Conservation (phyloP, 2,113 vertebrate species). For the Lipophrys pholis region DNA sequence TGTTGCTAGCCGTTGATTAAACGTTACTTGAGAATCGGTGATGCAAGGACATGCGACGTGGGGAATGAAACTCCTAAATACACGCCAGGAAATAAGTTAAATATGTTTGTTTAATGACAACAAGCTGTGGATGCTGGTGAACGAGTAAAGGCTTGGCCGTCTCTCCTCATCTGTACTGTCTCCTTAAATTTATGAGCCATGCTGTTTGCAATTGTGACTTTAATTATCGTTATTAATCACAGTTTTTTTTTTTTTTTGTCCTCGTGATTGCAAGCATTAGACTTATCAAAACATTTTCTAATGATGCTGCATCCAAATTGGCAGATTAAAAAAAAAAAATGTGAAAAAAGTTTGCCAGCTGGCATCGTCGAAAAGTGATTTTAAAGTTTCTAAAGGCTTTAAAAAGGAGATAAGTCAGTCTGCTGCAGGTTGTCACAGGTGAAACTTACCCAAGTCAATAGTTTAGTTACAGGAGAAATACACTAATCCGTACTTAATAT, state of each 20-base stretch:
- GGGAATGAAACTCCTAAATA: conserved; percentile 60
- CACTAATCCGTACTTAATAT: conserved; percentile 48
- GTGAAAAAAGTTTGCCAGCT: conserved; percentile 14
- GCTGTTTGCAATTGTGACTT: conserved; percentile 42
- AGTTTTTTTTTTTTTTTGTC: no score
- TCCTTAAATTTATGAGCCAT: conserved; percentile 44
- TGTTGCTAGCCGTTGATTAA: conserved; percentile 67
- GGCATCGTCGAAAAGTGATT: conserved; percentile 20
- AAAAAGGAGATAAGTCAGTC: conserved; percentile 2
- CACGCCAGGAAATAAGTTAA: conserved; percentile 60
- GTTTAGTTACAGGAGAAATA: conserved; percentile 16
- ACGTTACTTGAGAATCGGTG: conserved; percentile 67
- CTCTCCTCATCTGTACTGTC: conserved; percentile 17
- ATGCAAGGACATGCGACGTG: conserved; percentile 52
- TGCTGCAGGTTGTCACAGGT: conserved; percentile 40
- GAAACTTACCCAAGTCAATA: conserved; percentile 22
- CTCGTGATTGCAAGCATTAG: conserved; percentile 22
- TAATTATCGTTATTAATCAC: conserved; percentile 54
- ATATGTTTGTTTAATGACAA: conserved; percentile 63
- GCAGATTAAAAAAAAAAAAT: neutral
- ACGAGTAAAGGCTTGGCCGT: conserved; percentile 29
- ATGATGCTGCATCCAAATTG: conserved; percentile 20
- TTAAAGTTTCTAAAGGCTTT: conserved; percentile 2
- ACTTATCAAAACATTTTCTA: conserved; percentile 30
- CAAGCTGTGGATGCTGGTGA: conserved; percentile 58